Evolutionary conservation across 2,888 invertebrate species (phyloP), one percentile per base, ranked within the genome.

Genomic region (Platycheirus rosarum): DNA sequence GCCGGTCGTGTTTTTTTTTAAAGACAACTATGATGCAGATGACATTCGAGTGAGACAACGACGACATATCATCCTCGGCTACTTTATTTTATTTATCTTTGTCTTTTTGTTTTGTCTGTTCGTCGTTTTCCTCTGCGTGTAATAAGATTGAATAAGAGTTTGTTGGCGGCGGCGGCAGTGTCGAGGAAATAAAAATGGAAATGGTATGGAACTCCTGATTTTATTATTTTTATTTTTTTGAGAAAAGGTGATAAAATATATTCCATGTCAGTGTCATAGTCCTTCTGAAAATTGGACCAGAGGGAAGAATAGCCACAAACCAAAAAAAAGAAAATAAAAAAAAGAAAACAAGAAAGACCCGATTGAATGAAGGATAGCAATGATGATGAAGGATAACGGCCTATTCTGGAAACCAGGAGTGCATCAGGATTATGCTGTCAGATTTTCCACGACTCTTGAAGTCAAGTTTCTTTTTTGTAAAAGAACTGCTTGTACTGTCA

Each of bases 11-110:
- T 35, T 57, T 13, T 57, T 44, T 13, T 3, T 11, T 26, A 9
- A n/a, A 18, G 14, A 20, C 6, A 11, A 42, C 2, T 46, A 55
- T 78, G 73, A 78, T 78, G 69, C 71, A 74, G 78, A 74, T 70
- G 73, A 79, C 73, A 79, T 79, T 62, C 63, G 73, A 55, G 74
- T 79, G 79, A 79, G 79, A 79, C 79, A 79, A 55, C 63, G 79
- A 49, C 49, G 69, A 79, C 79, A 74, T 74, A 69, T 78, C 68
- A 65, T 68, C 20, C 68, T 57, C 29, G 49, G 29, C 63, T 49
- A 35, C 69, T 53, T 69, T 71, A 26, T 63, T 65, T 26, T 55
- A 18, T 62, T 42, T 55, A 18, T 55, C 11, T 23, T 46, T n/a
- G 8, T 16, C 53, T 18, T 18, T 18, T 37, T 37, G 55, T 26